phyloP scores from a whole-genome alignment of 2,888 invertebrate genomes.

The Agriopis marginaria region DNA sequence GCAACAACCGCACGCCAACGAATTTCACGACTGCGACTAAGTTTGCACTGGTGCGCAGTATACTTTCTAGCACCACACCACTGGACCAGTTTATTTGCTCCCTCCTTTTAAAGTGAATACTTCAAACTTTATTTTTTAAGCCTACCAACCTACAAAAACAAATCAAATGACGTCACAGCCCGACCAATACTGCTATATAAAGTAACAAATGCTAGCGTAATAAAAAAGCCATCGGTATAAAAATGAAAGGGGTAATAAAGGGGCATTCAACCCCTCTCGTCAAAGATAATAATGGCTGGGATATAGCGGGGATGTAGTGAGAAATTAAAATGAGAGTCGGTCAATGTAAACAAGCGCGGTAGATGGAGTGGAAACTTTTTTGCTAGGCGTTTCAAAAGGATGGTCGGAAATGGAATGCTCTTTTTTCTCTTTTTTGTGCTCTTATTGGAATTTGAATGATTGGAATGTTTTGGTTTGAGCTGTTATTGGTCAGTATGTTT shows the following conservation, averaged over 20 bases:
- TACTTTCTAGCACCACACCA: too few species aligned
- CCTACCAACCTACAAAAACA: conserved; percentile 12
- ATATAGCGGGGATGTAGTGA: conserved; percentile 50
- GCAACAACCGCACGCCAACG: too few species aligned
- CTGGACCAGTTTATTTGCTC: too few species aligned
- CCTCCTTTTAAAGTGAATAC: too few species aligned
- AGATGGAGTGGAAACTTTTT: conserved; percentile 41
- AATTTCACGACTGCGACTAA: too few species aligned
- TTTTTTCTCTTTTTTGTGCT: conserved; percentile 4
- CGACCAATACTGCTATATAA: conserved; percentile 46
- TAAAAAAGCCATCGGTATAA: conserved; percentile 42
- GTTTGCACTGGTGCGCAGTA: too few species aligned
- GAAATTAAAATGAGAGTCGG: conserved; percentile 77
- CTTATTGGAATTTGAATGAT: conserved; percentile 1
- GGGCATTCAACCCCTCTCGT: conserved; percentile 60
- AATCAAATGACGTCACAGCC: conserved; percentile 26
- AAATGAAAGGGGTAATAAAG: conserved; percentile 58
- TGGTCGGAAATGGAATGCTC: neutral
- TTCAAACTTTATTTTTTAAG: neutral
- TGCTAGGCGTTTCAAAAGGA: conserved; percentile 6
- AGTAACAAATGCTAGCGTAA: conserved; percentile 51
- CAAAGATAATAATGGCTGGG: conserved; percentile 66
- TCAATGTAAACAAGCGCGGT: conserved; percentile 69
- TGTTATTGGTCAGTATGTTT: neutral
- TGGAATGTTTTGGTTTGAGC: neutral